These are phyloP conservation scores for Holothuria leucospilota DNA, from an alignment of 53 echinoderm and acorn worm genomes.

Conservation along the genomic window DNA sequence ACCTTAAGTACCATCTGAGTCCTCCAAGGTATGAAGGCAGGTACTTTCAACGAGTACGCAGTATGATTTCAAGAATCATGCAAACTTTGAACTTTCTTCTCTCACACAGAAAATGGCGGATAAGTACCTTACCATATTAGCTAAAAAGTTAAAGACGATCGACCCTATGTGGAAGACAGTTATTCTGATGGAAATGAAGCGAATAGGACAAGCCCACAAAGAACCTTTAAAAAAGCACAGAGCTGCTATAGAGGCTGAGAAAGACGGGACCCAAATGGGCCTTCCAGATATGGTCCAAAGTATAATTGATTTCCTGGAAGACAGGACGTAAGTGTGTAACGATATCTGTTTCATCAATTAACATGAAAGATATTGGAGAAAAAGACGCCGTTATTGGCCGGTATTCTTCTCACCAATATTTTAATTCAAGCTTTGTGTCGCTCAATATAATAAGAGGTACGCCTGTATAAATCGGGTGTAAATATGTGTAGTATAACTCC, in stretches of 20 bases:
- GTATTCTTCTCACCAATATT: no score
- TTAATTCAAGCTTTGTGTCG: no score
- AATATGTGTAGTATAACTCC: no score
- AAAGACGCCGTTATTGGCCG: no score
- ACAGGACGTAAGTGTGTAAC: conserved; percentile 70
- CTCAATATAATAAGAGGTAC: no score
- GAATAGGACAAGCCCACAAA: conserved; percentile 77
- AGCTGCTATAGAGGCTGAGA: conserved; percentile 72
- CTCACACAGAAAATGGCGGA: conserved; percentile 69
- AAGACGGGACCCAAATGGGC: conserved; percentile 75
- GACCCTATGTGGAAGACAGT: conserved; percentile 68
- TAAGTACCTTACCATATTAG: conserved; percentile 69
- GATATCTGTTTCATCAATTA: background rate
- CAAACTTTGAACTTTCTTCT: background rate
- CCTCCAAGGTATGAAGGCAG: no score
- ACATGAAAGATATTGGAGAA: no score
- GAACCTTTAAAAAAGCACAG: conserved; percentile 74
- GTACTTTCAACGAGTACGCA: no score
- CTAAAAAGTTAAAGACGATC: conserved; percentile 66
- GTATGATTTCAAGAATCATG: background rate
- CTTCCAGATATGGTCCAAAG: conserved; percentile 74
- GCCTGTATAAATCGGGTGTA: no score
- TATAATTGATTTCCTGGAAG: conserved; percentile 88
- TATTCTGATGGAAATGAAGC: conserved; percentile 84
- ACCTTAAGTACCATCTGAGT: no score